phyloP scores from a whole-genome alignment of 2,113 vertebrate genomes.

The Hypanus sabinus region DNA sequence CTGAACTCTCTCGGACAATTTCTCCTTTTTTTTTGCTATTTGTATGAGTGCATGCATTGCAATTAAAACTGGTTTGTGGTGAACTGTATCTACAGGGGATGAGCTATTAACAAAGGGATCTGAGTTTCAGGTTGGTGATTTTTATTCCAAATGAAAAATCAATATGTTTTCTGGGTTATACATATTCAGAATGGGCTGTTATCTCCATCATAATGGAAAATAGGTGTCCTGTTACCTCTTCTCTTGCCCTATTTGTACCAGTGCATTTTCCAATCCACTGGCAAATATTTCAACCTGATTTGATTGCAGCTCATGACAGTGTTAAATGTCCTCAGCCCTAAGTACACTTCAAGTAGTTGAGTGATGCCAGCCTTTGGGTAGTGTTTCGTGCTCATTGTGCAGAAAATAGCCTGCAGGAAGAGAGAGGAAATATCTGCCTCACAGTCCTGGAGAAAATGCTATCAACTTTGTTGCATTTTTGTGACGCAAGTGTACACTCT shows the following conservation, averaged over 20 bases:
- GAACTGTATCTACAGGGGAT: constrained; percentile 66
- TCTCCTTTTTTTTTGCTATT: constrained; percentile 51
- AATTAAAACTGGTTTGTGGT: constrained; percentile 93
- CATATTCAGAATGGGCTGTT: constrained; percentile 88
- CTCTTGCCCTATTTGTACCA: constrained; percentile 84
- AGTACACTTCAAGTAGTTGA: constrained; percentile 20
- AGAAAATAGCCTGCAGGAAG: constrained; percentile 29
- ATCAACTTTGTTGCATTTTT: not conserved
- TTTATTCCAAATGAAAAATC: constrained; percentile 93
- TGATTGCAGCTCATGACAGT: constrained; percentile 91
- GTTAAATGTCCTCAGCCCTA: constrained; percentile 39
- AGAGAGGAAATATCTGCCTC: not conserved
- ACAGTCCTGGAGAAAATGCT: too few species aligned
- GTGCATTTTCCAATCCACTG: constrained; percentile 94
- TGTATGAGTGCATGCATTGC: constrained; percentile 68
- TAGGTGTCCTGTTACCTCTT: constrained; percentile 70
- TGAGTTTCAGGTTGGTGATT: constrained; percentile 94
- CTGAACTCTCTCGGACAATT: constrained; percentile 39
- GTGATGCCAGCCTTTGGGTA: not conserved
- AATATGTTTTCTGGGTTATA: constrained; percentile 96
- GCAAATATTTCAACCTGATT: constrained; percentile 98
- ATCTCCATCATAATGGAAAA: constrained; percentile 86
- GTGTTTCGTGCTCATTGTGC: not conserved
- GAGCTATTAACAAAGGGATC: constrained; percentile 95
- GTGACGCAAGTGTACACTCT: not conserved